A percentile compares a stretch with the other conserved stretches of the same genome.
These are phyloP conservation scores for Ibidorhyncha struthersii DNA, from an alignment of 2,113 vertebrate genomes.

Conservation along the genomic window DNA sequence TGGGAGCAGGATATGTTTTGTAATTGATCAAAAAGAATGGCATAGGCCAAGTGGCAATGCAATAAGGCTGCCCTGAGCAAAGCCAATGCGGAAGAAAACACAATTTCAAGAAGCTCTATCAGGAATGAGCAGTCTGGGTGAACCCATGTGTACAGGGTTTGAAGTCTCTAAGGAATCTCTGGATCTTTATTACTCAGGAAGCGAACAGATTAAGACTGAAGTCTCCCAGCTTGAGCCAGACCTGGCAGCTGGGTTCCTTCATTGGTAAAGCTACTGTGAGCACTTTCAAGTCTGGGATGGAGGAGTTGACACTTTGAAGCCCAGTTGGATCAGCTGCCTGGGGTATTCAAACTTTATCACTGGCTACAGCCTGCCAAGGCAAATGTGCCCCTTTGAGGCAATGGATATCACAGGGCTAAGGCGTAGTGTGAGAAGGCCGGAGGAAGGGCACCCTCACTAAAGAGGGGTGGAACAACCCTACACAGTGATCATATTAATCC, in stretches of 20 bases:
- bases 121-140: fast-evolving
- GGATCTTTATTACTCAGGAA: not conserved
- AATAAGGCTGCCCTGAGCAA: not conserved
- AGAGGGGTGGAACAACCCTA: not conserved
- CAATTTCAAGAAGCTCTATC: not conserved
- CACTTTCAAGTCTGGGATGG: not conserved
- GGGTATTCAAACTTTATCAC: not conserved
- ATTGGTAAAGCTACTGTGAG: not conserved
- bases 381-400: not conserved
- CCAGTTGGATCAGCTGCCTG: not conserved
- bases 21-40: not conserved
- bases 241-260: not conserved
- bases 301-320: not conserved
- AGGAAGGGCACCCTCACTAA: not conserved
- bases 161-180: not conserved
- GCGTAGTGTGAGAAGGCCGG: fast-evolving
- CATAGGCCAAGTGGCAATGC: not conserved
- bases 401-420: not conserved
- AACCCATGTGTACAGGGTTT: fast-evolving
- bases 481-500: not conserved
- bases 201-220: not conserved
- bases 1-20: not conserved
- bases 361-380: not conserved
- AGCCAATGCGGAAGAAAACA: not conserved
- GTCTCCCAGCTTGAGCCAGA: not conserved